Percentiles rank a stretch among this genome's conserved stretches.
Conservation (phyloP, 1,140 invertebrate species). For the Cydia pomonella region DNA sequence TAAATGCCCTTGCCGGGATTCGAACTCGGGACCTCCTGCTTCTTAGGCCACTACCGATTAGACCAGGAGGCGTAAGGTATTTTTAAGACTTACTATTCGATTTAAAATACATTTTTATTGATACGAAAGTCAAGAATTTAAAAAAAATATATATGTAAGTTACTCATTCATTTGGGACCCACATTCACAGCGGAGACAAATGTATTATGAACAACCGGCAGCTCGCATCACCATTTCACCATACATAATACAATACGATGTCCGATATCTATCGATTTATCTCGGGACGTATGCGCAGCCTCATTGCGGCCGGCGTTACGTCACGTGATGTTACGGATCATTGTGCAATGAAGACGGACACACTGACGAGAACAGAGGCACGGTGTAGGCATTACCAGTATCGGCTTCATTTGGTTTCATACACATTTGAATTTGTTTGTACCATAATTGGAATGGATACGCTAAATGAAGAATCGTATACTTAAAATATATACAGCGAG, state of each 20-base stretch:
- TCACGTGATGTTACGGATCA: constrained; percentile 25
- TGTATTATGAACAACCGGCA: background rate
- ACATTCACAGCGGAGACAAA: background rate
- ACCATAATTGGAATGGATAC: background rate
- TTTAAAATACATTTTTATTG: too few relatives aligned
- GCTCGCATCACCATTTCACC: background rate
- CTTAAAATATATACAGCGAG: too few relatives aligned
- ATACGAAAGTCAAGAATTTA: too few relatives aligned
- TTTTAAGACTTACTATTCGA: too few relatives aligned
- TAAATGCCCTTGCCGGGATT: too few relatives aligned
- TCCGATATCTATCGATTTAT: constrained; percentile 28
- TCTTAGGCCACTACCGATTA: too few relatives aligned
- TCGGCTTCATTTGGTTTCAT: background rate
- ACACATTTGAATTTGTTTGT: background rate
- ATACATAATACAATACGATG: constrained; percentile 17
- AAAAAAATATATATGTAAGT: too few relatives aligned
- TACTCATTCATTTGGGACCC: too few relatives aligned
- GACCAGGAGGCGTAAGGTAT: too few relatives aligned
- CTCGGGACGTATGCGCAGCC: constrained; percentile 16
- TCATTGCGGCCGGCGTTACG: constrained; percentile 14
- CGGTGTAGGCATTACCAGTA: background rate
- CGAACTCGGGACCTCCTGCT: too few relatives aligned
- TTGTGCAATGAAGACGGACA: constrained; percentile 33
- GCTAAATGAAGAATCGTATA: too few relatives aligned
- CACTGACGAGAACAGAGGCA: background rate